Base-by-base conservation (phyloP, 2,113 vertebrate species). In the Pterocles gutturalis region DNA sequence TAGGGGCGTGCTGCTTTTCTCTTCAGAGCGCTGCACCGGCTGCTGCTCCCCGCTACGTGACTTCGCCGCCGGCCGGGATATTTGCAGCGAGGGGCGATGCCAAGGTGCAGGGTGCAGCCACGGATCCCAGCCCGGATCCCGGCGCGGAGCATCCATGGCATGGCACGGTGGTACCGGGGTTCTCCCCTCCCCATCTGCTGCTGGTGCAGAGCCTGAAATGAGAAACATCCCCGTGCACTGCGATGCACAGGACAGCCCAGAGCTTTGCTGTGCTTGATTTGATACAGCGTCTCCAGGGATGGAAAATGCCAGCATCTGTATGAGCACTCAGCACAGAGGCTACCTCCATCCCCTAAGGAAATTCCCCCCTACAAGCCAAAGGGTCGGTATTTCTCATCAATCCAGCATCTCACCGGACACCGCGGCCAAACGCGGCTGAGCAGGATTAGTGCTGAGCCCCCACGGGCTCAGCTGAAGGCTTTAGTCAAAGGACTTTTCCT, bases 321-420 rank as follows among this genome's bases (percentile, higher is more conserved):
- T 0, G 4, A 21, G 55, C 2, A 13, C 55, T 6, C 29, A 41
- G 64, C 31, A 5, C 0, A 4, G 36, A 62, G 53, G 18, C 5
- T 41, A 46, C 15, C 17, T 12, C 11, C 45, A n/a, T 3, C 41
- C 53, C 64, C 24, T 3, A 10, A 13, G 20, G 20, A 70, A 54
- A 89, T 67, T 13, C 71, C 36, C 45, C 29, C 7, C 53, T 10
- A 17, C 0, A 2, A 88, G 72, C 11, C 25, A 29, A 46, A 84
- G 7, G 15, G 5, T 28, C 49, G 62, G 55, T 21, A 17, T 29
- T 61, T 26, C 69, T 51, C 72, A 25, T 5, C 1, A 5, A 53
- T 17, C 38, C 5, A 1, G 17, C 11, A 26, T 36, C 66, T 62
- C 7, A 4, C 31, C 62, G 43, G 43, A 43, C 28, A 41, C 0